phyloP scores from a whole-genome alignment of 1,140 invertebrate genomes.

The Zaprionus kolodkinae region DNA sequence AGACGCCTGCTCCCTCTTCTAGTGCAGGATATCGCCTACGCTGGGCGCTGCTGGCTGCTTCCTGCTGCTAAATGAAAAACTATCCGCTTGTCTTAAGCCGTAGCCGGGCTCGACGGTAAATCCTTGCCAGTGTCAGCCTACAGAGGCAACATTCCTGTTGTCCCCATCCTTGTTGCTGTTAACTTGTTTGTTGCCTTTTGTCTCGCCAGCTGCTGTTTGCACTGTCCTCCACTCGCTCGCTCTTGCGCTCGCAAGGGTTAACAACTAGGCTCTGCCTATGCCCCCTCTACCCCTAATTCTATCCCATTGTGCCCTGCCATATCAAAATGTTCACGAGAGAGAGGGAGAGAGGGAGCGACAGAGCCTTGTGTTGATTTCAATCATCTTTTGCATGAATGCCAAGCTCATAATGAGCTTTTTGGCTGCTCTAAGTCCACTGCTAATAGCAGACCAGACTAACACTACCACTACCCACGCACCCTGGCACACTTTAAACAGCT shows the following conservation, averaged over 20 bases:
- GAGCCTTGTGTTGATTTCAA: slow-evolving; percentile 41
- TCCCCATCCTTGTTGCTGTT: slow-evolving; percentile 1
- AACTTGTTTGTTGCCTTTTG: slow-evolving; percentile 33
- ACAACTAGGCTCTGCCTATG: slow-evolving; percentile 9
- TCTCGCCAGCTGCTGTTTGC: slow-evolving; percentile 20
- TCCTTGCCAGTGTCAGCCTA: slow-evolving; percentile 42
- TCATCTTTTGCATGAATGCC: slow-evolving; percentile 54
- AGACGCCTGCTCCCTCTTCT: no score
- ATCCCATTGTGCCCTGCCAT: not conserved
- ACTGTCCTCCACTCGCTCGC: not conserved
- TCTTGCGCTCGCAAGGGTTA: slow-evolving; percentile 11
- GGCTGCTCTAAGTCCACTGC: slow-evolving; percentile 28
- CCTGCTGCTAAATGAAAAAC: slow-evolving; percentile 59
- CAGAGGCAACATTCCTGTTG: slow-evolving; percentile 2
- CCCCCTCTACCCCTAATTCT: not conserved
- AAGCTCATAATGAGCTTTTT: slow-evolving; percentile 49
- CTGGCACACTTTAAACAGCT: slow-evolving; percentile 54
- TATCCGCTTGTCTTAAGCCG: slow-evolving; percentile 60
- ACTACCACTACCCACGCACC: slow-evolving; percentile 14
- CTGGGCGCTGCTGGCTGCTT: slow-evolving; percentile 12
- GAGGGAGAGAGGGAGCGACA: not conserved
- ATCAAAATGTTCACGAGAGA: slow-evolving; percentile 28
- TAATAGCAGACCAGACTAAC: slow-evolving; percentile 29
- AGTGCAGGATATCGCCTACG: not conserved
- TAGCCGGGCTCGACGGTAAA: slow-evolving; percentile 30